Base-by-base conservation (phyloP, 1,140 invertebrate species). In the Bacillus rossius region DNA sequence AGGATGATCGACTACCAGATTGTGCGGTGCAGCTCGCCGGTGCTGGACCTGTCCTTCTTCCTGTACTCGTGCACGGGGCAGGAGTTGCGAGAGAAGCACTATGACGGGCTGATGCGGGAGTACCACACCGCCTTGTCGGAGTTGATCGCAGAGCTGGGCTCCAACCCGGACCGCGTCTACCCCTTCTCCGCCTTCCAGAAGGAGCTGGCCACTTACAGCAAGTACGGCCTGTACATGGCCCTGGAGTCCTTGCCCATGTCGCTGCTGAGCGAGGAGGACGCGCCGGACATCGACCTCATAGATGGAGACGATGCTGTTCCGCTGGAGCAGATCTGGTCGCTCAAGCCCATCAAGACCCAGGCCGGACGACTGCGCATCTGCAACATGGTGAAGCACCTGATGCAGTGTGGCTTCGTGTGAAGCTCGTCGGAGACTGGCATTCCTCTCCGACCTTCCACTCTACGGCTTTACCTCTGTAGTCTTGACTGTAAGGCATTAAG, bases 1-100 rank as follows among this genome's bases (percentile, higher is more conserved):
- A 78, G 79, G 60, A 77, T 88, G 40, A 82, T 88, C 38, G 87
- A 89, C 63, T 88, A 86, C 62, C 86, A 89, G 72, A 62, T 88
- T 43, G 68, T 81, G 1, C 76, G 85, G 71, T 80, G 73, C 51
- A 75, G 77, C 0, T 81, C 81, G 23, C 77, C 84, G 5, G 72
- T 82, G 8, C 63, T 82, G 1, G 85, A 87, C 64, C n/a, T 87
- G 0, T 66, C 73, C 17, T 84, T 85, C 65, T 77, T 83, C 16
- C 72, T 86, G 29, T 86, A 85, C 59, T 79, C 78, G 0, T 84
- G 83, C 59, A 84, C 84, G 0, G 75, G 76, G 41, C 73, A 84
- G 63, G 57, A 77, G 41, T 64, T 86, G 57, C 72, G 83, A 14
- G 67, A 76, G 52, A 53, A 79, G 45, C 70, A 84, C 65, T 86